These are phyloP conservation scores for Apus apus DNA, from an alignment of 2,113 vertebrate genomes.

Conservation along the genomic window DNA sequence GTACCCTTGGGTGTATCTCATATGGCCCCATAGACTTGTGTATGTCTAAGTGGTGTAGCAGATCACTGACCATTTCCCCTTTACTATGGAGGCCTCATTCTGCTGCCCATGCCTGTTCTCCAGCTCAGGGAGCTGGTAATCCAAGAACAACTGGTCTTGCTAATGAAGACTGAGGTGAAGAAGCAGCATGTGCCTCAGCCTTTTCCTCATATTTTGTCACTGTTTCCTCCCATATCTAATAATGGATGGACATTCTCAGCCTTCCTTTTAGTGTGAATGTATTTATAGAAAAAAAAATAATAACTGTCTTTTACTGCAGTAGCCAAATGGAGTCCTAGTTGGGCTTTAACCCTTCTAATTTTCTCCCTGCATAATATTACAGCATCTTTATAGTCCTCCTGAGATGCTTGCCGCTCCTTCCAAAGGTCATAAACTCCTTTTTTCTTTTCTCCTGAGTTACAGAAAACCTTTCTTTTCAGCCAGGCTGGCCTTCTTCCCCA, in stretches of 20 bases:
- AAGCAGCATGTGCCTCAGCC: neutral
- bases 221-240: neutral
- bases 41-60: neutral
- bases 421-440: neutral
- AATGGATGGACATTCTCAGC: neutral
- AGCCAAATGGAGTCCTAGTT: neutral
- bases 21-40: too few relatives aligned
- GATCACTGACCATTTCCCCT: neutral
- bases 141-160: neutral
- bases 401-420: neutral
- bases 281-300: neutral
- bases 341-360: neutral
- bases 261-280: neutral
- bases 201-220: neutral
- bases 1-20: too few relatives aligned
- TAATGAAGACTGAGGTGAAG: neutral
- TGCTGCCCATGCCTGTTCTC: neutral
- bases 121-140: neutral
- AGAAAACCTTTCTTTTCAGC: neutral
- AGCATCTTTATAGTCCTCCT: too few relatives aligned
- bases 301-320: neutral
- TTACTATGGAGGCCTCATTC: neutral
- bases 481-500: rapidly evolving
- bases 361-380: too few relatives aligned
- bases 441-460: neutral